Base-by-base conservation (phyloP, 2,888 invertebrate species). In the Choristoneura rosaceana region DNA sequence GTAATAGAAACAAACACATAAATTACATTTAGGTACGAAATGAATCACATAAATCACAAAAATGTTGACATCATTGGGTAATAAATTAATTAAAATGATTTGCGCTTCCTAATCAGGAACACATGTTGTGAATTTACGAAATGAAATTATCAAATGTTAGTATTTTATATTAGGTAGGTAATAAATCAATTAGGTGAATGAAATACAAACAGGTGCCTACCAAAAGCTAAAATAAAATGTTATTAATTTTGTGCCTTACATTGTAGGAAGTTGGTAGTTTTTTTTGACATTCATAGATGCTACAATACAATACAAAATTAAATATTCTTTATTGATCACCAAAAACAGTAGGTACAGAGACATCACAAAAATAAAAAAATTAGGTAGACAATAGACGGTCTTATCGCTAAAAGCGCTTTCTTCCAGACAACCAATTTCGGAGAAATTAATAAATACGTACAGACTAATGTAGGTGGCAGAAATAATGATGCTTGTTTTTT, bases 31-130 rank as follows among this genome's bases (percentile, higher is more conserved):
- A 15, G 8, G 9, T 10, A 25, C 17, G 12, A 55, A 64, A 47
- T 34, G 10, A 50, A 50, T 15, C 15, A n/a, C 9, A 64, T 50
- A 64, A 34, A 64, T 34, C 47, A 64, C 15, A n/a, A 45, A 15
- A 15, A 15, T 50, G n/a, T 5, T 33, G 50, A 15, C 50, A 10
- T 10, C 33, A 15, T 15, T n/a, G 15, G 0, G 47, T 34, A 12
- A 34, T 64, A 64, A 64, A 64, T 64, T 17, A 25, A 62, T 62
- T 45, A 62, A 45, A n/a, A 15, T 43, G 12, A 61, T 61, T 62
- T 62, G 62, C 62, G 14, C 61, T 12, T n/a, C 62, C n/a, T 45
- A 62, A 62, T 62, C 43, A 62, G 45, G n/a, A 62, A 14, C 62
- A 45, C 7, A 45, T 62, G 45, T 45, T 45, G 41, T 0, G 25